phyloP scores from a whole-genome alignment of 2,113 vertebrate genomes.

The Mohoua ochrocephala region DNA sequence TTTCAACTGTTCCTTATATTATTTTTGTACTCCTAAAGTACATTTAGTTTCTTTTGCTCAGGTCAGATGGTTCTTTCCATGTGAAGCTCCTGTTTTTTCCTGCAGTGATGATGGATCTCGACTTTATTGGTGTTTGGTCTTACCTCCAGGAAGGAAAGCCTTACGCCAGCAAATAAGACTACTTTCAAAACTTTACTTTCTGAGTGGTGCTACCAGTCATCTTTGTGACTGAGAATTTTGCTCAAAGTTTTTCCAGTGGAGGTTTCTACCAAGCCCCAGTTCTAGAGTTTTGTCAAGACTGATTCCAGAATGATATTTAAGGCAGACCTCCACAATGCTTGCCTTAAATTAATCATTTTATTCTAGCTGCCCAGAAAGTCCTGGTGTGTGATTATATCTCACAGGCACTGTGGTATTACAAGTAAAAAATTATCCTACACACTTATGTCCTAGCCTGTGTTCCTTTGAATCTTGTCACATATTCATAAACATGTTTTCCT shows the following conservation, averaged over 20 bases:
- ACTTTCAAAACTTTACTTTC: neutral
- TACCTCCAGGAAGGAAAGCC: neutral
- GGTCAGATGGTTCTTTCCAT: neutral
- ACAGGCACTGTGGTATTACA: neutral
- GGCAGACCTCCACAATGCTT: neutral
- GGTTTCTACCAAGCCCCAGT: neutral
- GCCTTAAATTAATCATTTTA: neutral
- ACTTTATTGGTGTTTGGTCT: neutral
- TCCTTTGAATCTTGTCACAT: neutral
- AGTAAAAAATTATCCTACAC: neutral
- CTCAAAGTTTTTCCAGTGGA: neutral
- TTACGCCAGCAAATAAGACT: neutral
- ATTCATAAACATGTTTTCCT: neutral
- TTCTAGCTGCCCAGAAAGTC: neutral
- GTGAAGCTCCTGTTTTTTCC: neutral
- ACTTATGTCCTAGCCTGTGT: neutral
- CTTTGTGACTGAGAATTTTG: neutral
- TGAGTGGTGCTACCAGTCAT: neutral
- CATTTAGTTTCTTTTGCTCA: neutral
- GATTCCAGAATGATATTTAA: neutral
- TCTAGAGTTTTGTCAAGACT: neutral
- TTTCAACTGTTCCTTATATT: neutral
- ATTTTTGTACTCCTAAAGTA: neutral
- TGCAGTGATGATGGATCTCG: neutral
- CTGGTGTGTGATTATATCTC: neutral